Percentiles rank a stretch among this genome's conserved stretches.
Evolutionary conservation across 2,797 vertebrate genomes (phyloP).

Genomic region (Ibycter americanus): DNA sequence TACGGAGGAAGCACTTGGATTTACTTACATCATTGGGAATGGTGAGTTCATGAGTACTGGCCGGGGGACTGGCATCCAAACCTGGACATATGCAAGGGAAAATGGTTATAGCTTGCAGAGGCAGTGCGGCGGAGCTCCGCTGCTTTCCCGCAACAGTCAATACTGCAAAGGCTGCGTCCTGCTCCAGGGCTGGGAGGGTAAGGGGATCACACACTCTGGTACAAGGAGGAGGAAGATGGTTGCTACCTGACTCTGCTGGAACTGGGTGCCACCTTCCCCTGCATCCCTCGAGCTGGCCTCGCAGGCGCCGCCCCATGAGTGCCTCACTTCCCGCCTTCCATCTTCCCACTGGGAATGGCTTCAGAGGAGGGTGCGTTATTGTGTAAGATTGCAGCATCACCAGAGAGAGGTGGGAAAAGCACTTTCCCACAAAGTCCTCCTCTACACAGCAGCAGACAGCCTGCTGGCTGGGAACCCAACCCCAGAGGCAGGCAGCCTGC

Average conservation of each 20-base stretch:
- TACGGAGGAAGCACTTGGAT: not conserved
- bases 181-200: constrained; percentile 19
- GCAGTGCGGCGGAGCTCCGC: not conserved
- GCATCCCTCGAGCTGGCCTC: not conserved
- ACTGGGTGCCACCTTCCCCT: not conserved
- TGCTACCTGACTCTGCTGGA: constrained; percentile 22
- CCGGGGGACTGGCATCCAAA: constrained; percentile 96
- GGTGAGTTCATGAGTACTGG: constrained; percentile 99
- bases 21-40: constrained; percentile 99
- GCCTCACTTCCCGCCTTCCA: not conserved
- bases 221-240: constrained; percentile 25
- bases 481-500: not conserved
- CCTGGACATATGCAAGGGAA: constrained; percentile 82
- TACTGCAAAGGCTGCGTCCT: constrained; percentile 41
- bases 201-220: constrained; percentile 61
- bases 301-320: not conserved
- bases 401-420: not conserved
- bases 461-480: not conserved
- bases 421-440: not conserved
- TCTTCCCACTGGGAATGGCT: not conserved
- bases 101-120: constrained; percentile 62
- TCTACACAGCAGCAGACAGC: not conserved
- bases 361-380: not conserved
- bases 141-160: constrained; percentile 33
- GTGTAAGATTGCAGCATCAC: not conserved